phyloP scores from a whole-genome alignment of 2,113 vertebrate species.

The Trichechus manatus region DNA sequence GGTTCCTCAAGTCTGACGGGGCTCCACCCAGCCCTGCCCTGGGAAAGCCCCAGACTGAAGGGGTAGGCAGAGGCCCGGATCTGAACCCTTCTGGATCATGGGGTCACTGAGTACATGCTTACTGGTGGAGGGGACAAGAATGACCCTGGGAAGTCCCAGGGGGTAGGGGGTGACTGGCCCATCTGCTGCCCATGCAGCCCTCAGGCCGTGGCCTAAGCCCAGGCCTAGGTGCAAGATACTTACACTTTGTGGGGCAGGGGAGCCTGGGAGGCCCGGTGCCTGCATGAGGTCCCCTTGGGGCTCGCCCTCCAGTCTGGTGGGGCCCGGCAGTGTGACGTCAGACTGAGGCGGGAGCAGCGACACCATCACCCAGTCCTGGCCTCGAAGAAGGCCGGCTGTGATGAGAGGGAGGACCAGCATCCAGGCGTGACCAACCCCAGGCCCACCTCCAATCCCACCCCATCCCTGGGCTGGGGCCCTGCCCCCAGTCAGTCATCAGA shows the following conservation, averaged over 20 bases:
- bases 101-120: slow-evolving; percentile 1
- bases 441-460: background rate
- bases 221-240: slow-evolving; percentile 73
- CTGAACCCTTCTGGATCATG: background rate
- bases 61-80: background rate
- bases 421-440: slow-evolving; percentile 35
- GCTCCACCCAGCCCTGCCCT: background rate
- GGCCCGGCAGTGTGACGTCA: slow-evolving; percentile 86
- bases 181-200: background rate
- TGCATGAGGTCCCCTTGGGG: slow-evolving; percentile 87
- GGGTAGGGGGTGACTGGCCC: background rate
- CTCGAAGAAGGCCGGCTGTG: slow-evolving; percentile 78
- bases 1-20: background rate
- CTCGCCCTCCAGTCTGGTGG: slow-evolving; percentile 86
- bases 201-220: background rate
- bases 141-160: background rate
- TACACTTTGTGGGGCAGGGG: slow-evolving; percentile 86
- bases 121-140: slow-evolving; percentile 2
- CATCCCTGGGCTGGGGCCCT: background rate
- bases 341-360: slow-evolving; percentile 88
- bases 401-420: slow-evolving; percentile 74
- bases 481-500: background rate
- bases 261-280: slow-evolving; percentile 86
- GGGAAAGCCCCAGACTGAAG: background rate
- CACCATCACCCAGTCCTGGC: slow-evolving; percentile 87